Conservation (phyloP, 1,140 invertebrate species). For the Oryctes rhinoceros region DNA sequence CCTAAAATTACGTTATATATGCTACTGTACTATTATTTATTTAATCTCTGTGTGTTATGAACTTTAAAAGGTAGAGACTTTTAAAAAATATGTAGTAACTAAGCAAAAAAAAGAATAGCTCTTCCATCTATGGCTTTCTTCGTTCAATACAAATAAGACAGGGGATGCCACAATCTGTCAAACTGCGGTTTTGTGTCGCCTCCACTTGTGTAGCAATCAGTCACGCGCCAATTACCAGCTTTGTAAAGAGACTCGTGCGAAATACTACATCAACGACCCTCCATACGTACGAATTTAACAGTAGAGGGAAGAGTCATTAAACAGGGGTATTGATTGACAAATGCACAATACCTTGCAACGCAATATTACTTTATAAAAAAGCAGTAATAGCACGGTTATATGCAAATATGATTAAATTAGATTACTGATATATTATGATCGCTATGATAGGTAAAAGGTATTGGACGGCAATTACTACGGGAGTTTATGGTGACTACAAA, state of each 20-base stretch:
- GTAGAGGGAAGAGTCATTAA: neutral
- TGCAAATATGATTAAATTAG: too few species aligned
- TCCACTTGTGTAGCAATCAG: constrained; percentile 33
- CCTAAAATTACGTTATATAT: too few species aligned
- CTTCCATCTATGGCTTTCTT: neutral
- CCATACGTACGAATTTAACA: neutral
- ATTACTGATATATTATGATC: too few species aligned
- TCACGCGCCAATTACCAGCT: constrained; percentile 31
- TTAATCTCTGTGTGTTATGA: too few species aligned
- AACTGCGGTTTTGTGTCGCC: constrained; percentile 31
- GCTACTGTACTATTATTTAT: too few species aligned
- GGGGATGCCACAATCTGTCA: constrained; percentile 31
- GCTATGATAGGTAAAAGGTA: too few species aligned
- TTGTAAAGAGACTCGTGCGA: constrained; percentile 31
- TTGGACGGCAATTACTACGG: neutral
- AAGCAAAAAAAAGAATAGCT: too few species aligned
- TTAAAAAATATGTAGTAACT: too few species aligned
- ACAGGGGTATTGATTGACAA: neutral
- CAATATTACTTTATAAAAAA: too few species aligned
- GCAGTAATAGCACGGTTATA: too few species aligned
- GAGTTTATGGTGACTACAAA: too few species aligned
- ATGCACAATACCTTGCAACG: neutral
- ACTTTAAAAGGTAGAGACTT: too few species aligned
- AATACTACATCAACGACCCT: constrained; percentile 27
- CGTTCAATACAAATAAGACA: constrained; percentile 17